Evolutionary conservation across 2,888 invertebrate genomes (phyloP).

Genomic region (Leptothorax acervorum): DNA sequence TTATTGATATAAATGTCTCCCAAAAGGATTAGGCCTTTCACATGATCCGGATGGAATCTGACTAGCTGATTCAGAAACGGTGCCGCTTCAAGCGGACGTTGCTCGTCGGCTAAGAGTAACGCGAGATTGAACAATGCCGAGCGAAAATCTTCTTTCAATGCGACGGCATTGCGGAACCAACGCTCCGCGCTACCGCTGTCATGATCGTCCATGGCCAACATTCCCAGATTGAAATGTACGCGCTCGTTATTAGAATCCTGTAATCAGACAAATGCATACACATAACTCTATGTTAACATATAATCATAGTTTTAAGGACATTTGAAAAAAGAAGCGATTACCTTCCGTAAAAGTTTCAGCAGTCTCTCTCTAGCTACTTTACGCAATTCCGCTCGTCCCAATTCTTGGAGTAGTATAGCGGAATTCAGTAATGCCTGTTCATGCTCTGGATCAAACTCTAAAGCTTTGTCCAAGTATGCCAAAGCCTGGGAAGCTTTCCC

Average conservation of each 20-base stretch:
- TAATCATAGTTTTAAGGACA: neutral
- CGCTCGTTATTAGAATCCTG: slow-evolving; percentile 93
- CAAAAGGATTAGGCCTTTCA: slow-evolving; percentile 96
- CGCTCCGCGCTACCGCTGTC: slow-evolving; percentile 95
- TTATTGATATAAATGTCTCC: slow-evolving; percentile 99
- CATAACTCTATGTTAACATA: neutral
- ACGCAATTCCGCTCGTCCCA: slow-evolving; percentile 92
- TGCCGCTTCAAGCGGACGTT: slow-evolving; percentile 95
- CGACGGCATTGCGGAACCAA: slow-evolving; percentile 96
- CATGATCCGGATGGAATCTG: slow-evolving; percentile 96
- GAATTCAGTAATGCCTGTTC: slow-evolving; percentile 98
- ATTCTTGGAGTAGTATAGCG: slow-evolving; percentile 96
- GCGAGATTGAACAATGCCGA: slow-evolving; percentile 98
- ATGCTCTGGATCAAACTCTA: slow-evolving; percentile 97
- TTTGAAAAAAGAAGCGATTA: slow-evolving; percentile 71
- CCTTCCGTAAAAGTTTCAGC: slow-evolving; percentile 92
- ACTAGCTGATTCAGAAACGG: slow-evolving; percentile 97
- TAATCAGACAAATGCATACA: slow-evolving; percentile 17
- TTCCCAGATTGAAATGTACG: slow-evolving; percentile 97
- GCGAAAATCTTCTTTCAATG: slow-evolving; percentile 95
- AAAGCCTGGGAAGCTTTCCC: slow-evolving; percentile 96
- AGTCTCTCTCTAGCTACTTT: slow-evolving; percentile 93
- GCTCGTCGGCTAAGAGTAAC: slow-evolving; percentile 94
- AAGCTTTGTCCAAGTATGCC: slow-evolving; percentile 96
- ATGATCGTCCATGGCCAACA: slow-evolving; percentile 98